Base-by-base conservation (phyloP, 1,140 invertebrate species). In the Cheumatopsyche charites region DNA sequence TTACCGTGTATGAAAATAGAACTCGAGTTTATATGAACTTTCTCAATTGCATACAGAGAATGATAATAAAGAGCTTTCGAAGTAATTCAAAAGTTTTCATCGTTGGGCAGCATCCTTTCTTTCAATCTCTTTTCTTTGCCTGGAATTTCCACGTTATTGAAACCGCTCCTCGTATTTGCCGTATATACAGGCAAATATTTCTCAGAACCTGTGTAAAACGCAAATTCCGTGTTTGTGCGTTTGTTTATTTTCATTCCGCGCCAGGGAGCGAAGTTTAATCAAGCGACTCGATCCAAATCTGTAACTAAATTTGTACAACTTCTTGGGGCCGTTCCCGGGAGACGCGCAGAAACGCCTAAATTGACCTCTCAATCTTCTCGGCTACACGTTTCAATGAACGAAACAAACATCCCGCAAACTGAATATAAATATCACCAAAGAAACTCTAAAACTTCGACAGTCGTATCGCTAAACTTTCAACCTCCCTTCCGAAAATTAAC, bases 261-360 rank as follows among this genome's bases (percentile, higher is more conserved):
- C 13, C 11, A 1, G 19, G 55, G 12, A 58, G 55, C 25, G 55
- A 58, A 58, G 55, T 58, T 58, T 58, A 58, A 58, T 58, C 55
- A 58, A 58, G 55, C 55, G 13, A 21, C 55, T 58, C 55, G 55
- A 58, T 58, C 23, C 55, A 19, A 58, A 26, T 58, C 55, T 58
- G 55, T 58, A 58, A 58, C 55, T 58, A 58, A 58, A 58, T 58
- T 58, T 58, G 55, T 58, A 58, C 55, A 23, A 58, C 47, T 52
- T 52, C 47, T 52, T 52, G 47, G 15, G 47, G 15, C 9, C 15
- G 11, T 23, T 25, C 23, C 55, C 55, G 1, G 17, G 55, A 58
- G 55, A 58, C 12, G 21, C 55, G 55, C 55, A 58, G 23, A 58
- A 58, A 58, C 55, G 23, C 23, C 55, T 25, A 58, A 58, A 58